phyloP scores from a whole-genome alignment of 2,888 invertebrate species.

The Beris morrisii region DNA sequence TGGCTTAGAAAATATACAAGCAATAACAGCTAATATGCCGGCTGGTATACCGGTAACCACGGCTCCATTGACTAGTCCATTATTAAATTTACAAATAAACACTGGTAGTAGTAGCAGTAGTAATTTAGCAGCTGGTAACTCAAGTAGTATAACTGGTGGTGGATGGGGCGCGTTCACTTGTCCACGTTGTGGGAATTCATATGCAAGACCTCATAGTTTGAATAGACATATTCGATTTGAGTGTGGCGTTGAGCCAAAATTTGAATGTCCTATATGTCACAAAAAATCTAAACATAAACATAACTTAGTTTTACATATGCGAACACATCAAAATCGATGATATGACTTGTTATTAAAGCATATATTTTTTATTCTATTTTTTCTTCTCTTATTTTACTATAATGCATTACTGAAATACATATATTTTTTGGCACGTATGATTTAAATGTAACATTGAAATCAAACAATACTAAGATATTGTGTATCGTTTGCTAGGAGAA shows the following conservation, averaged over 20 bases:
- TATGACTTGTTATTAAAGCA: slow-evolving; percentile 39
- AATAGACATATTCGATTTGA: slow-evolving; percentile 64
- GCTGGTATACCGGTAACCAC: slow-evolving; percentile 36
- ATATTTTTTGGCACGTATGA: no score
- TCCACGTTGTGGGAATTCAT: slow-evolving; percentile 62
- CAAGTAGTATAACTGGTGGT: slow-evolving; percentile 22
- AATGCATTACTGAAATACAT: no score
- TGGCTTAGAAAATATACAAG: slow-evolving; percentile 31
- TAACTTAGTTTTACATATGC: slow-evolving; percentile 57
- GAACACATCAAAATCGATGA: slow-evolving; percentile 59
- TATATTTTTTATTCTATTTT: no score
- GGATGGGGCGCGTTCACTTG: slow-evolving; percentile 57
- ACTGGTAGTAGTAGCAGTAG: slow-evolving; percentile 37
- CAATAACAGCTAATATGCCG: slow-evolving; percentile 24
- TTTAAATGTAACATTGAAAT: no score
- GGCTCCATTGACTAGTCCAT: slow-evolving; percentile 35
- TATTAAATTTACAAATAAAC: slow-evolving; percentile 36
- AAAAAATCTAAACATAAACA: slow-evolving; percentile 61
- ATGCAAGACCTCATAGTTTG: slow-evolving; percentile 61
- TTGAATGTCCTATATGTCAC: slow-evolving; percentile 64
- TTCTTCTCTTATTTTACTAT: no score
- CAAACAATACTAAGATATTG: no score
- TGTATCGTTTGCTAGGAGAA: no score
- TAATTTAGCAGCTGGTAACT: slow-evolving; percentile 15
- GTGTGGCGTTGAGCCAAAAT: slow-evolving; percentile 64